Evolutionary conservation across 2,113 vertebrate species (phyloP), one percentile per base, ranked within the genome.

Genomic region (Oostethus manadensis): DNA sequence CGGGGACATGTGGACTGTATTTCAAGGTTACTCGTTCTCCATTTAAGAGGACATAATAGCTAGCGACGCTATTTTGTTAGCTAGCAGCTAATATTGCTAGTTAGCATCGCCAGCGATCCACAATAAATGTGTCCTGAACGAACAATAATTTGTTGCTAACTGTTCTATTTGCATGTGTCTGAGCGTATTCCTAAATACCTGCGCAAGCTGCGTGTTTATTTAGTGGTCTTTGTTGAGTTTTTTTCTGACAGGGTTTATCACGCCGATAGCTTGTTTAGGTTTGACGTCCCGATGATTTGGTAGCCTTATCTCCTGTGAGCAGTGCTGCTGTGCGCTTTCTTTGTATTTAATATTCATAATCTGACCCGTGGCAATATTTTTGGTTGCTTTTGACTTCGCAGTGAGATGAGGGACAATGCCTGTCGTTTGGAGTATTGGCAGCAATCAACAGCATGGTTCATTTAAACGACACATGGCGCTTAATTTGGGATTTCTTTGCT

Each of bases 11-110:
- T 51, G 48, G 6, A 35, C 17, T 64, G 59, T 62, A 23, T 60
- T 60, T 71, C 56, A 56, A 78, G 71, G 70, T 78, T 21, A 43
- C 38, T 81, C 77, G 3, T 8, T 4, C 35, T 47, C 23, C 42
- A 50, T 69, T 75, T 59, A 35, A 68, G 74, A 20, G 16, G 66
- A 58, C 56, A 57, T 48, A 55, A 57, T 45, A 5, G 60, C 48
- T 40, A 46, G 59, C 51, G 21, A 50, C 18, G 70, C 64, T 71
- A 9, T 43, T 51, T 44, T 42, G 48, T 55, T 79, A 76, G 78
- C 73, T 35, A 15, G 26, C n/a, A 17, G 72, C 83, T 84, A 81
- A 47, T 46, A 49, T 57, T 26, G 33, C 64, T 47, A 51, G 43
- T 33, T 23, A 43, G 16, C 17, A 1, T 16, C 5, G 17, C 17